These are phyloP conservation scores for Atta colombica DNA, from an alignment of 1,140 invertebrate species.

Conservation along the genomic window DNA sequence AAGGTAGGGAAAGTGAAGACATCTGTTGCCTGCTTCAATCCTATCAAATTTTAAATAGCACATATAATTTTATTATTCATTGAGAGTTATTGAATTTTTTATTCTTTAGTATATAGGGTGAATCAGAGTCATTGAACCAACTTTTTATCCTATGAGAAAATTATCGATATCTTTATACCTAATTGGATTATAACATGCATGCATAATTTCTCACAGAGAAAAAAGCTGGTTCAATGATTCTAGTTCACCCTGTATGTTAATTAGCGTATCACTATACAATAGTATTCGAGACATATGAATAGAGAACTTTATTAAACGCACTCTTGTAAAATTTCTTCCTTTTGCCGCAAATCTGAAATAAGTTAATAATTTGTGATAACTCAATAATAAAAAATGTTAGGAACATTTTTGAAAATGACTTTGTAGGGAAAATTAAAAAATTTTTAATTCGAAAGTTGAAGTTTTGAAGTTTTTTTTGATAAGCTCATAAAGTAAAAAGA, in stretches of 20 bases:
- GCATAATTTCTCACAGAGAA: too few relatives aligned
- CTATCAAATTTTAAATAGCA: constrained; percentile 58
- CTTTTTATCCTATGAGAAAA: too few relatives aligned
- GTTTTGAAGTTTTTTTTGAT: too few relatives aligned
- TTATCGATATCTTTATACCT: too few relatives aligned
- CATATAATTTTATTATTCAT: not conserved
- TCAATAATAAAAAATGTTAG: too few relatives aligned
- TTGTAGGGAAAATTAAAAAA: too few relatives aligned
- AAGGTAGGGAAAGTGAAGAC: not conserved
- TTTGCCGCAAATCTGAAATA: constrained; percentile 69
- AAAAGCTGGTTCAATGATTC: too few relatives aligned
- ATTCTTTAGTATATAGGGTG: not conserved
- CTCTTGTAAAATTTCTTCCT: constrained; percentile 69
- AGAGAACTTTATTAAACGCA: constrained; percentile 77
- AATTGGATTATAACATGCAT: too few relatives aligned
- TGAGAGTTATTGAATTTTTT: not conserved
- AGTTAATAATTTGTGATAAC: not conserved
- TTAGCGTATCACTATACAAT: constrained; percentile 73
- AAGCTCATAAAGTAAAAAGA: too few relatives aligned
- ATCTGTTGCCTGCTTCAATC: constrained; percentile 67
- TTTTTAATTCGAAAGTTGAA: too few relatives aligned
- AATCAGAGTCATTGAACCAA: too few relatives aligned
- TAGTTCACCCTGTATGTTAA: not conserved
- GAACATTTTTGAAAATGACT: too few relatives aligned
- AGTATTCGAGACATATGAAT: constrained; percentile 77